phyloP scores from a whole-genome alignment of 1,140 invertebrate species.

The Polypedilum pembai region DNA sequence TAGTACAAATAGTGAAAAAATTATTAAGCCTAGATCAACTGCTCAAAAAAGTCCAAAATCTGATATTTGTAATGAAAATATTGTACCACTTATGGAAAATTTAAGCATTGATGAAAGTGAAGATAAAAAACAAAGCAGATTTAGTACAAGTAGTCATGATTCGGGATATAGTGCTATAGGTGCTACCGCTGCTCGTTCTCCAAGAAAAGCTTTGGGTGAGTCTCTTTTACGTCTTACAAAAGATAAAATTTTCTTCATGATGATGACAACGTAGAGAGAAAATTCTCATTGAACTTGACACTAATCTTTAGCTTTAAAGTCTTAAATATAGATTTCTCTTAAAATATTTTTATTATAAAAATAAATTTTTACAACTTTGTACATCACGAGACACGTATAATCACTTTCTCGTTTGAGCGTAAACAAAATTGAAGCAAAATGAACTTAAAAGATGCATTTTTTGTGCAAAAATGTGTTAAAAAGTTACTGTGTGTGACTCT shows the following conservation, averaged over 20 bases:
- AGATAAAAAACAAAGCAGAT: constrained; percentile 35
- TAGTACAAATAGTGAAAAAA: constrained; percentile 29
- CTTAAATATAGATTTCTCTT: not conserved
- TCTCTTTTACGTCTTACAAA: no score
- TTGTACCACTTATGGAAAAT: not conserved
- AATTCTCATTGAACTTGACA: constrained; percentile 24
- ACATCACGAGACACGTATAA: no score
- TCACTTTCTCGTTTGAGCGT: no score
- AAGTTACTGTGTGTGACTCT: no score
- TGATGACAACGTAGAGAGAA: not conserved
- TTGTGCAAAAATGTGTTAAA: no score
- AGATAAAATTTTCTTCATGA: not conserved
- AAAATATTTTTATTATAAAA: no score
- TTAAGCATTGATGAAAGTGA: constrained; percentile 29
- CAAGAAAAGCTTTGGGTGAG: constrained; percentile 45
- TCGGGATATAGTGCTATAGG: constrained; percentile 40
- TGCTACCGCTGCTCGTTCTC: constrained; percentile 42
- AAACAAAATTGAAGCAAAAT: no score
- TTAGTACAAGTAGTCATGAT: constrained; percentile 45
- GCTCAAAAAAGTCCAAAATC: not conserved
- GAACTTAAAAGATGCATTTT: no score
- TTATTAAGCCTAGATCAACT: not conserved
- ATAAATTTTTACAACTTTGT: no score
- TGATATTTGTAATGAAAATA: constrained; percentile 16
- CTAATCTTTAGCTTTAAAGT: not conserved